Base-by-base conservation (phyloP, 2,888 invertebrate species). In the Drymonia ruficornis region DNA sequence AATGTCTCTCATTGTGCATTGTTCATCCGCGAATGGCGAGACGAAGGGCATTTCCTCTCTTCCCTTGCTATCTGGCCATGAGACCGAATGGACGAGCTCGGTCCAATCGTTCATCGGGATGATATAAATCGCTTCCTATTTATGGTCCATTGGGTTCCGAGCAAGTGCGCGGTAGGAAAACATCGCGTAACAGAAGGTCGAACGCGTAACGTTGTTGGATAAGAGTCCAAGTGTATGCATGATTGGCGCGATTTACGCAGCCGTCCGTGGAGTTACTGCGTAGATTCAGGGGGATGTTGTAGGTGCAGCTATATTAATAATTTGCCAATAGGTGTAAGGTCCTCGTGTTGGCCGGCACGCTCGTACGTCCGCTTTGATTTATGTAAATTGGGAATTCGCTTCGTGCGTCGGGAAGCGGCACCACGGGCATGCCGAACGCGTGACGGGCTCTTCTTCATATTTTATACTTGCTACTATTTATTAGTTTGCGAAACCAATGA, bases 41-140 rank as follows among this genome's bases (percentile, higher is more conserved):
- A 72, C 85, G 81, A 87, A 90, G 89, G 89, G 87, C 87, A 86
- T 80, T 86, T 89, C 86, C 89, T 87, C 88, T 86, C 75, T 81
- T 84, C 80, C 77, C 78, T 70, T 67, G 65, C 65, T 66, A 71
- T 60, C 73, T 79, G 86, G 65, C 89, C 88, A 73, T 89, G 88
- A 81, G 68, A 69, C 64, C 74, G 72, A 75, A 72, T 74, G 75
- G 67, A 66, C 63, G 63, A 75, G 72, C 78, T 80, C 72, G 66
- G 63, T 70, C 70, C 70, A 61, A 74, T 73, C 76, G 73, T 63
- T 59, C 53, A 60, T 62, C 59, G 55, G 53, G 53, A 49, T 62
- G 62, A 59, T 70, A 54, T 62, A 66, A 67, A 70, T 66, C 62
- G 63, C 60, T 76, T 75, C 76, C 75, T 74, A 63, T 56, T 73